Evolutionary conservation across 1,140 invertebrate genomes (phyloP).

Genomic region (Neodiprion lecontei): DNA sequence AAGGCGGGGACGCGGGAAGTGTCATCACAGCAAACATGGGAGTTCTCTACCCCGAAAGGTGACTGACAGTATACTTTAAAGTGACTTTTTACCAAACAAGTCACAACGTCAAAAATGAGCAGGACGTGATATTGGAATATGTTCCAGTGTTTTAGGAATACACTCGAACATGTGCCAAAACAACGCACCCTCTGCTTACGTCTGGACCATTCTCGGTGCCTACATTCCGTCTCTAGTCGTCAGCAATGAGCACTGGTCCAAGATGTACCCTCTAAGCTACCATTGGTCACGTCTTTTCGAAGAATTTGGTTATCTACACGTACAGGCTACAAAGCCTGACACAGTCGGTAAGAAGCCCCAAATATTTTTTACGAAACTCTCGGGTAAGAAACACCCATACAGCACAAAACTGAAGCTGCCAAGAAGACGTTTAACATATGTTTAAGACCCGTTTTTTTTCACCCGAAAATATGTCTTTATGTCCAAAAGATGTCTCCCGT

Average conservation of each 20-base stretch:
- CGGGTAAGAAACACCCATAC: not conserved
- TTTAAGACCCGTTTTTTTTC: not conserved
- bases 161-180: conserved; percentile 72
- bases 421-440: not conserved
- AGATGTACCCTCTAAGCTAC: conserved; percentile 68
- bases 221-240: conserved; percentile 66
- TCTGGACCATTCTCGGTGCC: conserved; percentile 65
- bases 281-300: conserved; percentile 62
- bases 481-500: not conserved
- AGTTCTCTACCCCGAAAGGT: conserved; percentile 72
- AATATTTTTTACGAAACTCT: not conserved
- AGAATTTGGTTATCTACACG: conserved; percentile 82
- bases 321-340: conserved; percentile 91
- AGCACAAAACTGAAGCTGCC: too few relatives aligned
- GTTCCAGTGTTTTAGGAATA: conserved; percentile 63
- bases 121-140: conserved; percentile 32
- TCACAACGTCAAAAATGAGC: not conserved
- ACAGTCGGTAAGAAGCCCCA: conserved; percentile 73
- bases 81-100: too few relatives aligned
- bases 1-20: conserved; percentile 87
- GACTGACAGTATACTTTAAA: conserved; percentile 14
- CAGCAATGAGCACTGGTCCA: conserved; percentile 62
- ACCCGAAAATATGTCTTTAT: not conserved
- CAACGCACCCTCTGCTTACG: conserved; percentile 42
- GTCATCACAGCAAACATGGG: conserved; percentile 68